Conservation (phyloP, 2,888 invertebrate species). For the Piscicola geometra region DNA sequence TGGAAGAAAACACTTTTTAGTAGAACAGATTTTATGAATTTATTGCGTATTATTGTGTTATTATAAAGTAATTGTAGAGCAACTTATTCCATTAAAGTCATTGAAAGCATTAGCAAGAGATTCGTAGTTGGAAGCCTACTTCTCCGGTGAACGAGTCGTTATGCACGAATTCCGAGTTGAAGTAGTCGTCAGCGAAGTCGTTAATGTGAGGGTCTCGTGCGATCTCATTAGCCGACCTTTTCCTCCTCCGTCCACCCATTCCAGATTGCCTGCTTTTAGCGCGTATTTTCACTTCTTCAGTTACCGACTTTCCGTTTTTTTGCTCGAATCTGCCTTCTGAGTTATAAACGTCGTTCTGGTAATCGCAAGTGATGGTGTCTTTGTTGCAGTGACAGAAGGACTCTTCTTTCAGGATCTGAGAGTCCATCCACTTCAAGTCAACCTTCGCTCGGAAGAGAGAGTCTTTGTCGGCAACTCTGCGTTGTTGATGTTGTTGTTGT, state of each 20-base stretch:
- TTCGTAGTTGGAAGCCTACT: too few relatives aligned
- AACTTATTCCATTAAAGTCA: not conserved
- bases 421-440: slow-evolving; percentile 33
- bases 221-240: not conserved
- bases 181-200: slow-evolving; percentile 40
- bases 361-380: slow-evolving; percentile 40
- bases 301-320: slow-evolving; percentile 33
- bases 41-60: slow-evolving; percentile 1
- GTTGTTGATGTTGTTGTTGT: too few relatives aligned
- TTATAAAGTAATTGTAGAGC: not conserved
- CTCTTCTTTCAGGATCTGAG: slow-evolving; percentile 27
- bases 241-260: not conserved
- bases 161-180: slow-evolving; percentile 38
- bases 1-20: not conserved
- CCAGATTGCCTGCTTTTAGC: not conserved
- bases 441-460: slow-evolving; percentile 39
- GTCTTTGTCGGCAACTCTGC: slow-evolving; percentile 38
- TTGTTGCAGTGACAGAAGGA: slow-evolving; percentile 40
- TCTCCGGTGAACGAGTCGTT: slow-evolving; percentile 38
- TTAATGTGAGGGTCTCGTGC: not conserved
- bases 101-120: too few relatives aligned
- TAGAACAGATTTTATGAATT: not conserved
- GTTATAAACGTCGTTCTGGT: slow-evolving; percentile 40
- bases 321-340: slow-evolving; percentile 33
- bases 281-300: slow-evolving; percentile 24